Evolutionary conservation across 2,113 vertebrate species (phyloP).

Genomic region (Percopsis transmontana): DNA sequence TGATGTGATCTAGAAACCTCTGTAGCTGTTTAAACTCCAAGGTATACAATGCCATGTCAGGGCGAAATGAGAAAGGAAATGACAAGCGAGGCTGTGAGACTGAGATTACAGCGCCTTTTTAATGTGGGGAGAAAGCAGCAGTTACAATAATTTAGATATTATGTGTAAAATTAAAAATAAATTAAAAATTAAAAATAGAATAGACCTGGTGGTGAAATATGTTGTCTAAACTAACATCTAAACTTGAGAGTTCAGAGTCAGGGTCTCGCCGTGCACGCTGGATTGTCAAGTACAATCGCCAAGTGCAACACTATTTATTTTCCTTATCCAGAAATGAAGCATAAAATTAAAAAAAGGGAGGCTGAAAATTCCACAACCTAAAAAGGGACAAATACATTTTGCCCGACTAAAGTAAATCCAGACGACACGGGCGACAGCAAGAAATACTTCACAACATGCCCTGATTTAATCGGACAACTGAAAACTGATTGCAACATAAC

Average conservation of each 20-base stretch:
- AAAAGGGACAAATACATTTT: not conserved
- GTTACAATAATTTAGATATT: not conserved
- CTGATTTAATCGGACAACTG: conserved; percentile 34
- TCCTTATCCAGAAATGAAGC: not conserved
- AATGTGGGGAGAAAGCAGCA: conserved; percentile 22
- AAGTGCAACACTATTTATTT: conserved; percentile 1
- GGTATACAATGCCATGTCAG: conserved; percentile 52
- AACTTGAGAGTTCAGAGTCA: conserved; percentile 61
- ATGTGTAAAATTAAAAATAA: too few species aligned
- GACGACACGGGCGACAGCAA: not conserved
- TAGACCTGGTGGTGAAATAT: conserved; percentile 6
- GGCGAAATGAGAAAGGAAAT: conserved; percentile 67
- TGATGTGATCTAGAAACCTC: conserved; percentile 56
- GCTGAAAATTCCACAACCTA: conserved; percentile 5
- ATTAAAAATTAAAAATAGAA: not conserved
- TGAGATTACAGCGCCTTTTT: conserved; percentile 41
- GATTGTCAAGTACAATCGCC: conserved; percentile 7
- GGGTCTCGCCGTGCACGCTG: conserved; percentile 14
- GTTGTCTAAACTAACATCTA: conserved; percentile 60
- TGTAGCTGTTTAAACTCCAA: conserved; percentile 44
- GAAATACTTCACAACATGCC: conserved; percentile 27
- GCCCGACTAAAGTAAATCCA: not conserved
- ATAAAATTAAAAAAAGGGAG: not conserved
- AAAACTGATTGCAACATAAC: conserved; percentile 33
- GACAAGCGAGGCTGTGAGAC: conserved; percentile 61